These are phyloP conservation scores for Gobiocypris rarus DNA, from an alignment of 2,113 vertebrate species.

Conservation along the genomic window DNA sequence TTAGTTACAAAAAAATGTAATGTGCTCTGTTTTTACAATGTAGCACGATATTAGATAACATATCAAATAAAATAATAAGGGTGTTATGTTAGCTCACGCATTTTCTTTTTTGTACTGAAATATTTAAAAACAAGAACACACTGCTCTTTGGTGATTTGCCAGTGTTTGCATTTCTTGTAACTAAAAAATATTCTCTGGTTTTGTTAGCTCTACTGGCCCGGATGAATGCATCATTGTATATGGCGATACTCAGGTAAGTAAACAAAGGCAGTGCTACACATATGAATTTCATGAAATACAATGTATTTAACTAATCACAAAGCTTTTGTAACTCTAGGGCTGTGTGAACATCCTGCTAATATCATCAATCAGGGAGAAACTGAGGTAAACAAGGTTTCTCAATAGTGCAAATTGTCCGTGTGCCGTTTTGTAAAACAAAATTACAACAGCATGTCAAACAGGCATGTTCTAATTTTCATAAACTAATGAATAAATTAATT, in stretches of 20 bases:
- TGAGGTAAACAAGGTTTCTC: conserved; percentile 72
- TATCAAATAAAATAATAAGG: not conserved
- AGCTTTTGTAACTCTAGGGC: conserved; percentile 72
- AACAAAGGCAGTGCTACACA: conserved; percentile 13
- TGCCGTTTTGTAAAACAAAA: conserved; percentile 9
- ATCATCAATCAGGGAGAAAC: conserved; percentile 73
- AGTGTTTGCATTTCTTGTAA: not conserved
- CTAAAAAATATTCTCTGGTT: conserved; percentile 14
- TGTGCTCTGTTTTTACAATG: not conserved
- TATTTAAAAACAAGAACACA: conserved; percentile 14
- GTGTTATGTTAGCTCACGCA: not conserved
- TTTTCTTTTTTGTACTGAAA: not conserved
- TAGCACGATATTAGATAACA: not conserved
- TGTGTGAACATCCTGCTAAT: conserved; percentile 80
- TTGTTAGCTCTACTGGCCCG: conserved; percentile 67
- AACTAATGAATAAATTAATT: conserved; percentile 15
- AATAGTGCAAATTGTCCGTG: conserved; percentile 34
- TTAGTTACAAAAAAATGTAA: not conserved
- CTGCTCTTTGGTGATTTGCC: not conserved
- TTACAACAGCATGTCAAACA: conserved; percentile 15
- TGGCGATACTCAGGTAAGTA: conserved; percentile 78
- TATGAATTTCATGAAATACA: conserved; percentile 22
- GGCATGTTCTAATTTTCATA: conserved; percentile 33
- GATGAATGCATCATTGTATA: conserved; percentile 81
- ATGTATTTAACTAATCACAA: conserved; percentile 33